Evolutionary conservation across 2,888 invertebrate species (phyloP).

Genomic region (Formica aserva): DNA sequence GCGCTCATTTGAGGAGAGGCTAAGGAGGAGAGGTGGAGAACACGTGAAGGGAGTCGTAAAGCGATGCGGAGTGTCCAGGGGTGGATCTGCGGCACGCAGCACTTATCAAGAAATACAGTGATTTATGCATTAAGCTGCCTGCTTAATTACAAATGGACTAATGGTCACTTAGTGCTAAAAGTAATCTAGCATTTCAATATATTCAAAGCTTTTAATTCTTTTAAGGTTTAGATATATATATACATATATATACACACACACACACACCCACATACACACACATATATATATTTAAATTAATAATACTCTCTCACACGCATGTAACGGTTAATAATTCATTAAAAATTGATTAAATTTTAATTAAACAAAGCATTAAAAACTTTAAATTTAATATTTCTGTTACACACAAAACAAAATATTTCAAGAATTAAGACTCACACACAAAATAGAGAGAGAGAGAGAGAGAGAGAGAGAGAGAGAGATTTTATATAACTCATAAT

Average conservation of each 20-base stretch:
- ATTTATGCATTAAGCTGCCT: constrained; percentile 44
- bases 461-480: no score
- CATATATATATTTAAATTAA: neutral
- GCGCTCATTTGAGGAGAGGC: constrained; percentile 79
- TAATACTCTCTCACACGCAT: neutral
- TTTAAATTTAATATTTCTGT: neutral
- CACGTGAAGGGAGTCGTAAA: constrained; percentile 41
- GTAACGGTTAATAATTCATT: constrained; percentile 2
- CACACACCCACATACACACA: no score
- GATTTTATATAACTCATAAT: neutral
- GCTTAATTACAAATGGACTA: constrained; percentile 45
- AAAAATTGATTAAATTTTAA: constrained; percentile 8
- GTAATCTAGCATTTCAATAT: constrained; percentile 19
- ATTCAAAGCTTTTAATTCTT: constrained; percentile 12
- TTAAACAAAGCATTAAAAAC: neutral
- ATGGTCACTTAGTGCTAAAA: constrained; percentile 5
- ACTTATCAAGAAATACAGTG: constrained; percentile 45
- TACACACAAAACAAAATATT: neutral
- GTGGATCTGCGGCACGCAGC: constrained; percentile 48
- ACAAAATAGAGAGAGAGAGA: neutral
- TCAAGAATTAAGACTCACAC: neutral
- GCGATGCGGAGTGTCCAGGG: constrained; percentile 52
- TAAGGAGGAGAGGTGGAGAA: constrained; percentile 41
- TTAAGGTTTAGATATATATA: neutral
- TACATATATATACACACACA: no score